Base-by-base conservation (phyloP, 2,797 vertebrate genomes). In the Melanotaenia nigrans region DNA sequence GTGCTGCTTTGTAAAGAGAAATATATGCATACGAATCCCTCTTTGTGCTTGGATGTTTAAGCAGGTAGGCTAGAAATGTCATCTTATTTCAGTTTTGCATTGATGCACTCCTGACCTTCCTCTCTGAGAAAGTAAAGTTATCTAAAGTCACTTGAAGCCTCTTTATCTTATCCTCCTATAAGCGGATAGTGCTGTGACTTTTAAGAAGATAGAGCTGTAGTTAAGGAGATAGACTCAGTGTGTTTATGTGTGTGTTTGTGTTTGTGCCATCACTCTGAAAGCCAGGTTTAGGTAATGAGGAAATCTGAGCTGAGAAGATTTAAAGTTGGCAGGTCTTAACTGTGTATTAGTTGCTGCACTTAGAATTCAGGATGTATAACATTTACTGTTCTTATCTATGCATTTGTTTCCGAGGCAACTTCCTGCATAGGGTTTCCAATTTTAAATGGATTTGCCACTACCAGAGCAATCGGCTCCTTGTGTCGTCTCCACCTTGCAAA, bases 151-250 rank as follows among this genome's bases (percentile, higher is more conserved):
- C 53, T 56, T 60, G 61, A 69, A 74, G 57, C 69, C 22, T 73
- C 68, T 55, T 84, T 70, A 60, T 79, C 79, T 75, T 62, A 45
- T 24, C 53, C 55, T 58, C n/a, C 35, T 70, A 68, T 81, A 65
- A 86, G 83, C 24, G 0, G 82, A 83, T 72, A 67, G 10, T 9
- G 0, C 53, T 66, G 30, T 30, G 63, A 57, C 53, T 63, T 59
- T 77, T 78, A 83, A 85, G 84, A 57, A 81, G 77, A 90, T 84
- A 67, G 65, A 60, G 61, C 73, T 24, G 75, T n/a, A 61, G 54
- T 82, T 83, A 77, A 85, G 78, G 61, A 83, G 74, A 75, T 85
- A 69, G 56, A 38, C 47, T 1, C 1, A 55, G 24, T 65, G 68
- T 80, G 75, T 79, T 67, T 73, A 54, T 73, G 53, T 71, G 30